These are phyloP conservation scores for Megalops cyprinoides DNA, from an alignment of 2,797 vertebrate genomes.

Conservation along the genomic window DNA sequence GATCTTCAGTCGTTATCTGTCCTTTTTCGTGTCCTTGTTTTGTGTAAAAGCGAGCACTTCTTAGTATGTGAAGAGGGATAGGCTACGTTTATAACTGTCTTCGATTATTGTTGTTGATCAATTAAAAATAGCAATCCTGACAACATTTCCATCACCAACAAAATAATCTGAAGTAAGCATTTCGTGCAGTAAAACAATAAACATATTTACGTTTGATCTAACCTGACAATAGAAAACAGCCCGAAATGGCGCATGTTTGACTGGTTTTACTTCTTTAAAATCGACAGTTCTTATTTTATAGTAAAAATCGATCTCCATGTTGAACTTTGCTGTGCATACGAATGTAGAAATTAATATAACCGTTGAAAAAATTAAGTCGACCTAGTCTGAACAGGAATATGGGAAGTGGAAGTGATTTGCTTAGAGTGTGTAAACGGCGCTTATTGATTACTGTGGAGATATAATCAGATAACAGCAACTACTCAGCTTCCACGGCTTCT, in stretches of 20 bases:
- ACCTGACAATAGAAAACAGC: background rate
- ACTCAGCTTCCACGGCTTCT: background rate
- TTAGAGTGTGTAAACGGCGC: background rate
- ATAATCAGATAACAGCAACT: background rate
- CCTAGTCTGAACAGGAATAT: background rate
- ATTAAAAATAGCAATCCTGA: background rate
- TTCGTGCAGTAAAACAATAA: background rate
- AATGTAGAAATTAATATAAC: background rate
- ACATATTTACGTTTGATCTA: background rate
- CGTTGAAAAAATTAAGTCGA: background rate
- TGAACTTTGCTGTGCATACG: background rate
- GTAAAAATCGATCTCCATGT: too few relatives aligned
- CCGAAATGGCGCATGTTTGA: background rate
- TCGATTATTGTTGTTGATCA: background rate
- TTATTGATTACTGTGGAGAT: slow-evolving; percentile 2
- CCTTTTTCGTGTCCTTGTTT: background rate
- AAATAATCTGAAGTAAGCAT: background rate
- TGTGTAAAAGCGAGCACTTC: too few relatives aligned
- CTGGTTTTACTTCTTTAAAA: background rate
- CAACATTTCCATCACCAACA: background rate
- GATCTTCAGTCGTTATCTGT: background rate
- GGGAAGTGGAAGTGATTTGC: background rate
- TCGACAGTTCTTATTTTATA: too few relatives aligned
- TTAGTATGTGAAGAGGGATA: too few relatives aligned
- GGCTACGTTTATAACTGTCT: too few relatives aligned